phyloP scores from a whole-genome alignment of 1,140 invertebrate species.

The Lepidostoma basale region DNA sequence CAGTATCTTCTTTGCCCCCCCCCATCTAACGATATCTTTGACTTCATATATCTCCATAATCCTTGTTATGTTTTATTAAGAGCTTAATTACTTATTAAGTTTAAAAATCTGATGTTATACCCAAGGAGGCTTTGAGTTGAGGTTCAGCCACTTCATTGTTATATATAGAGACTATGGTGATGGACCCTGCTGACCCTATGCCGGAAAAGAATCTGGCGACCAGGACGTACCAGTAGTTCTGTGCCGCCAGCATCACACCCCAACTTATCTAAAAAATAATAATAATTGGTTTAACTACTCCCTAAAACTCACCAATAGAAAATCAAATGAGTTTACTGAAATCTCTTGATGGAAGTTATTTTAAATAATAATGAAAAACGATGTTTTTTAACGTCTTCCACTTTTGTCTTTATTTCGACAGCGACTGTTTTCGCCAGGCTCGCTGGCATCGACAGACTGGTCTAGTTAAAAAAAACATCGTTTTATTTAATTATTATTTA shows the following conservation, averaged over 20 bases:
- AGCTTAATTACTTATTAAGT: too few relatives aligned
- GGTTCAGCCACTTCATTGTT: conserved; percentile 36
- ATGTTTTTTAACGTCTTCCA: too few relatives aligned
- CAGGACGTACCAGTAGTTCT: conserved; percentile 7
- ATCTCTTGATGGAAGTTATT: neutral
- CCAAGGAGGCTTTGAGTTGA: conserved; percentile 19
- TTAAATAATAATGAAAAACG: neutral
- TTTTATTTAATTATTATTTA: too few relatives aligned
- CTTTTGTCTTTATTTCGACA: too few relatives aligned
- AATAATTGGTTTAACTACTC: neutral
- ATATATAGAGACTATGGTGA: conserved; percentile 38
- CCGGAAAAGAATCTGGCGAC: conserved; percentile 30
- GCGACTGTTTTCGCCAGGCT: too few relatives aligned
- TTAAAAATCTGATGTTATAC: neutral
- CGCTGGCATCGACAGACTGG: neutral
- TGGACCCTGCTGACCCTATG: conserved; percentile 28
- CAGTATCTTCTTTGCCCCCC: too few relatives aligned
- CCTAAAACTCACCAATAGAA: too few relatives aligned
- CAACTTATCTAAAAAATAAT: conserved; percentile 35
- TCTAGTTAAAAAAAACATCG: too few relatives aligned
- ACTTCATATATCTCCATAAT: too few relatives aligned
- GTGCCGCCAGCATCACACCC: conserved; percentile 14
- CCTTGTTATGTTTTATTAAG: too few relatives aligned
- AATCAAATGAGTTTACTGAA: neutral
- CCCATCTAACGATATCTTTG: too few relatives aligned